Percentiles rank a stretch among this genome's conserved stretches.
Conservation (phyloP, 2,797 vertebrate genomes). For the Lithobates sylvaticus region DNA sequence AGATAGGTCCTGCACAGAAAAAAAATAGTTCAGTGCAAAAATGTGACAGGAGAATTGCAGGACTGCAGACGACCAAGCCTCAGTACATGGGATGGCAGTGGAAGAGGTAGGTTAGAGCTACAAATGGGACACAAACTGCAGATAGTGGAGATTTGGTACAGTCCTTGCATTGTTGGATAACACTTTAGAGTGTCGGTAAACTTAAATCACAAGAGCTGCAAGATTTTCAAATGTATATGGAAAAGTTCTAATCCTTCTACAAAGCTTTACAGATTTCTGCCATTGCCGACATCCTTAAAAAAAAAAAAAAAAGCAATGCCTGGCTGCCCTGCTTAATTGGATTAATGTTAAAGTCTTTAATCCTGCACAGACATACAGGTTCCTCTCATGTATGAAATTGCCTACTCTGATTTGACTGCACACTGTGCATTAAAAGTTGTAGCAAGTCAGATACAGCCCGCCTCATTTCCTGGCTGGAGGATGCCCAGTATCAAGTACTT, state of each 20-base stretch:
- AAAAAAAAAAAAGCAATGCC: too few relatives aligned
- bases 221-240: not conserved
- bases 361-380: too few relatives aligned
- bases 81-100: not conserved
- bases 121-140: constrained; percentile 14
- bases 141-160: not conserved
- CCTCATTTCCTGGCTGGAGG: too few relatives aligned
- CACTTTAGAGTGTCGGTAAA: not conserved
- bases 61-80: not conserved
- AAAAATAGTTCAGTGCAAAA: not conserved
- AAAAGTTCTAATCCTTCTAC: not conserved
- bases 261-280: too few relatives aligned
- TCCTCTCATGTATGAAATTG: too few relatives aligned
- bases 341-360: not conserved
- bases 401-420: too few relatives aligned
- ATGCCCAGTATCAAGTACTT: too few relatives aligned
- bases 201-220: not conserved
- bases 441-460: too few relatives aligned
- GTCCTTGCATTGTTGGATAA: not conserved
- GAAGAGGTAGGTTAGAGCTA: constrained; percentile 48
- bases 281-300: not conserved
- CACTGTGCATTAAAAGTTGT: too few relatives aligned
- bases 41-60: not conserved
- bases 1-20: not conserved
- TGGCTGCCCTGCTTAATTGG: not conserved